Evolutionary conservation across 37 sponge, comb jelly and placozoan species (phyloP).

Genomic region (Halichondria panicea): DNA sequence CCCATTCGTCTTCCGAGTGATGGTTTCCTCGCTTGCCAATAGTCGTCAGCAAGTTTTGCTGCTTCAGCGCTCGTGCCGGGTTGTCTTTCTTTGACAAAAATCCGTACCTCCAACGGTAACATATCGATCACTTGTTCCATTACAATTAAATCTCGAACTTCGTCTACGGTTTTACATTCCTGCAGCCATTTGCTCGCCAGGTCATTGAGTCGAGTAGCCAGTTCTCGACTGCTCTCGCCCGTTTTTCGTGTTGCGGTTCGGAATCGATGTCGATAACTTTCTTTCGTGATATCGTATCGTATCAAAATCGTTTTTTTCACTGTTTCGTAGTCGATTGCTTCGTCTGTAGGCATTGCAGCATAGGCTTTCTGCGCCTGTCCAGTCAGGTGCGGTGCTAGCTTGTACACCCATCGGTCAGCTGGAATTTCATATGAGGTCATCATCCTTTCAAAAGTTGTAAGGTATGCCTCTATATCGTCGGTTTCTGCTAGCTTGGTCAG

Average conservation of each 20-base stretch:
- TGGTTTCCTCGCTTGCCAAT: slow-evolving; percentile 9
- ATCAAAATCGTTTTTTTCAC: slow-evolving; percentile 36
- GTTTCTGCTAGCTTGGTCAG: background rate
- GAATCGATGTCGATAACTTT: slow-evolving; percentile 42
- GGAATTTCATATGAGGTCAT: slow-evolving; percentile 11
- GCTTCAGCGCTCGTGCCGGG: slow-evolving; percentile 10
- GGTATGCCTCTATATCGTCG: slow-evolving; percentile 29
- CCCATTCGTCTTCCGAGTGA: too few relatives aligned
- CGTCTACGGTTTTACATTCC: background rate
- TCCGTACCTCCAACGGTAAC: background rate
- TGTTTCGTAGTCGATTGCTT: slow-evolving; percentile 7
- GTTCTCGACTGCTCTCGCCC: slow-evolving; percentile 40
- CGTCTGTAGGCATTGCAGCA: slow-evolving; percentile 18
- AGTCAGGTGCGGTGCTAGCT: slow-evolving; percentile 28
- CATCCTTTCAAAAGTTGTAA: slow-evolving; percentile 18
- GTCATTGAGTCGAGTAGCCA: slow-evolving; percentile 15
- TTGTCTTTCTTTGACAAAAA: slow-evolving; percentile 13
- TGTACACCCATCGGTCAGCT: slow-evolving; percentile 5
- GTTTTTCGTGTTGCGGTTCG: slow-evolving; percentile 2
- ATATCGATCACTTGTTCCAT: slow-evolving; percentile 12
- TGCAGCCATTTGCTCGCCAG: slow-evolving; percentile 19
- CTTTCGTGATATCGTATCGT: slow-evolving; percentile 40
- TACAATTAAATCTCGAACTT: background rate
- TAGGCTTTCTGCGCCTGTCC: slow-evolving; percentile 24
- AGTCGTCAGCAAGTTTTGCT: slow-evolving; percentile 27